Conservation (phyloP, 1,140 invertebrate genomes). For the Pemphigus obesinymphae region DNA sequence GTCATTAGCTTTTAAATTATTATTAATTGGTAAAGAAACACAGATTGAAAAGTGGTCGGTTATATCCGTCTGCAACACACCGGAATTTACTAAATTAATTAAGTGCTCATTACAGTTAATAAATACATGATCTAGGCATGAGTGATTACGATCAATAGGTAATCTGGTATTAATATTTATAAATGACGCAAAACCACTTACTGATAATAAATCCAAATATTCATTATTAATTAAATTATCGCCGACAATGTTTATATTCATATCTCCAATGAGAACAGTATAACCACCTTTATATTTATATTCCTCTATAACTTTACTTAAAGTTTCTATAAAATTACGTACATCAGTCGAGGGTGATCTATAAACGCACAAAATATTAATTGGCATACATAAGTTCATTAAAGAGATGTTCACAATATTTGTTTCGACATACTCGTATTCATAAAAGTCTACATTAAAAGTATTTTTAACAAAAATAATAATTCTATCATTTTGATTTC, state of each 20-base stretch:
- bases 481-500: background rate
- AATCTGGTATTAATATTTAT: background rate
- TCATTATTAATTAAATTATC: background rate
- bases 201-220: background rate
- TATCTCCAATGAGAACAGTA: background rate
- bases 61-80: background rate
- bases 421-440: background rate
- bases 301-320: background rate
- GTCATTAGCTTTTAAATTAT: background rate
- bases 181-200: background rate
- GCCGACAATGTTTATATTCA: background rate
- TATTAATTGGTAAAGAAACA: background rate
- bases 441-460: background rate
- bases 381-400: background rate
- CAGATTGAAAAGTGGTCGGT: background rate
- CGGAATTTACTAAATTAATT: background rate
- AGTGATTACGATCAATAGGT: background rate
- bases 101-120: background rate
- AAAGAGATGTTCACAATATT: background rate
- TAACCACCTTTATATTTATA: background rate
- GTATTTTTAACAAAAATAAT: too few relatives aligned
- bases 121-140: background rate
- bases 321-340: background rate
- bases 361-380: background rate
- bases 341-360: background rate